These are phyloP conservation scores for Diphyllodes magnificus DNA, from an alignment of 2,113 vertebrate genomes.

Conservation along the genomic window DNA sequence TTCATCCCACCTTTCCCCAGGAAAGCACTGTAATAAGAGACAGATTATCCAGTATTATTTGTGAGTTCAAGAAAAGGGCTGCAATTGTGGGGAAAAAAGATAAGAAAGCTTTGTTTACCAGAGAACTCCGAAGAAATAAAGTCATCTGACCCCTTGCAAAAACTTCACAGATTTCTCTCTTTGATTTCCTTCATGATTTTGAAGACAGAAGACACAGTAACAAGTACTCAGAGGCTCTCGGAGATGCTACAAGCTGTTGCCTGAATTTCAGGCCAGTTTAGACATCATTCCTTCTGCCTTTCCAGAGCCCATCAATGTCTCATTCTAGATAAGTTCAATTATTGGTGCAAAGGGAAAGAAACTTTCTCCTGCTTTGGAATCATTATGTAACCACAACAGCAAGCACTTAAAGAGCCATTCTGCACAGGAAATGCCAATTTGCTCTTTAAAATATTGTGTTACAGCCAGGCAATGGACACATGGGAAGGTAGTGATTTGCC, in stretches of 20 bases:
- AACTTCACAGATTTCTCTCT: background rate
- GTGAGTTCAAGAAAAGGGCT: background rate
- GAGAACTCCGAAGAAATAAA: background rate
- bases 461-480: background rate
- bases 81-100: background rate
- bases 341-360: background rate
- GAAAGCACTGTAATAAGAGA: background rate
- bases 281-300: background rate
- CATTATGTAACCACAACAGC: background rate
- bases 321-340: background rate
- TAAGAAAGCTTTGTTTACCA: background rate
- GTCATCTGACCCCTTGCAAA: background rate
- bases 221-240: background rate
- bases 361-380: background rate
- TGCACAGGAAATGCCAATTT: background rate
- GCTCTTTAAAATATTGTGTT: background rate
- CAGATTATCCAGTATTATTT: background rate
- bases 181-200: background rate
- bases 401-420: background rate
- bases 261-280: slow-evolving; percentile 7
- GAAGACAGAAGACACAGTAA: background rate
- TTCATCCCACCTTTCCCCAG: background rate
- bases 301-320: background rate
- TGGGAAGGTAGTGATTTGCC: background rate
- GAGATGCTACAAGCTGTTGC: background rate